Percentiles rank a stretch among this genome's conserved stretches.
Conservation (phyloP, 2,113 vertebrate species). For the Pseudorasbora parva region DNA sequence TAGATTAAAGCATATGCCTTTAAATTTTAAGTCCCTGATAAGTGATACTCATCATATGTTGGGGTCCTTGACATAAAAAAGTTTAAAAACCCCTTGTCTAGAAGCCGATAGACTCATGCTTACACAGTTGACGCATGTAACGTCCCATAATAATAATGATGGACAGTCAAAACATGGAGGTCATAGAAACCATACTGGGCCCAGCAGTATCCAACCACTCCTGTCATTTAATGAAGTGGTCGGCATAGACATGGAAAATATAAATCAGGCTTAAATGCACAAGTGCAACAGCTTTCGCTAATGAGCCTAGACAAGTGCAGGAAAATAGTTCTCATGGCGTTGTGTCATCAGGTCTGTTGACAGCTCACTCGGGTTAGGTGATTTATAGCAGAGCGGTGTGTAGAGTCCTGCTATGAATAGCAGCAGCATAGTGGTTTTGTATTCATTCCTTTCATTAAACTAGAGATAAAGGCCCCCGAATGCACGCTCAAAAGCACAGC, state of each 20-base stretch:
- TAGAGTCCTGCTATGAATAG: conserved; percentile 39
- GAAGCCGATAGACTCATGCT: neutral
- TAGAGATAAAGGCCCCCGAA: neutral
- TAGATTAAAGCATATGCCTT: neutral
- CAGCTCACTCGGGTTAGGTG: conserved; percentile 36
- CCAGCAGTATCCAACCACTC: conserved; percentile 8
- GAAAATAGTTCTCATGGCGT: conserved; percentile 44
- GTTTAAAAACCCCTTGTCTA: neutral
- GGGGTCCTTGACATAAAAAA: neutral
- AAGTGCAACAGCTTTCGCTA: conserved; percentile 15
- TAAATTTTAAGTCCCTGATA: neutral
- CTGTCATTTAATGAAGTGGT: conserved; percentile 6
- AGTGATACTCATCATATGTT: neutral
- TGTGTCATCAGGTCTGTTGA: conserved; percentile 51
- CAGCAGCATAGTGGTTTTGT: conserved; percentile 32
- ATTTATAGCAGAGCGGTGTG: conserved; percentile 28
- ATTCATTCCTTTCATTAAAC: conserved; percentile 40
- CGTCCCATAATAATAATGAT: conserved; percentile 16
- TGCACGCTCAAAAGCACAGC: neutral
- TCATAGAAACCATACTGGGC: neutral
- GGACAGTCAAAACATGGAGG: conserved; percentile 10
- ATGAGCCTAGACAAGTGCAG: conserved; percentile 23
- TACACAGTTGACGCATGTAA: conserved; percentile 1
- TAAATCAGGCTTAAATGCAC: conserved; percentile 29
- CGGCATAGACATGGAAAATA: conserved; percentile 17